Base-by-base conservation (phyloP, 1,140 invertebrate genomes). In the Ceratina calcarata region DNA sequence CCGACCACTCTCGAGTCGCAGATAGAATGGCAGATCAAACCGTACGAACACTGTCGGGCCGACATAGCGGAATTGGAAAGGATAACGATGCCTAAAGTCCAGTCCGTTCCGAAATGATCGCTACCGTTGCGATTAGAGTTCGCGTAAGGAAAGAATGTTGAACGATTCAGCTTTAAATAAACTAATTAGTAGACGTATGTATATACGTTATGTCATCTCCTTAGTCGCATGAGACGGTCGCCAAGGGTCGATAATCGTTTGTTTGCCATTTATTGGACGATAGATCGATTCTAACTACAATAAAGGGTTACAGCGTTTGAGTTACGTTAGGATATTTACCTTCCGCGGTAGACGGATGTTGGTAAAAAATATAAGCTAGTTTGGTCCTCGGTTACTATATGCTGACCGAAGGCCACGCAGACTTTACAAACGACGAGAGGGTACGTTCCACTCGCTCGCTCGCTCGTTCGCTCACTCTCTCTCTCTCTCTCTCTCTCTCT, bases 1-100 rank as follows among this genome's bases (percentile, higher is more conserved):
- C 93, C 97, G 57, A 97, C 95, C 0, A 81, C 93, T 1, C 94
- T 98, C 92, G 97, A 98, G 91, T 94, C 96, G 65, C 95, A 96
- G 91, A 95, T 96, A 15, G 94, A 95, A 7, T 98, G 96, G 95
- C 96, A 97, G 89, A 86, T 98, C 62, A 94, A 93, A 78, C 95
- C 95, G 10, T 95, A 92, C 87, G 0, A 37, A 3, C 7, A 8
- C 0, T 0, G 0, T 0, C 18, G 12, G 1, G 3, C 32, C 10
- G 0, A 10, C 88, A 69, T 97, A n/a, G 95, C 95, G 73, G 97
- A 98, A 83, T 97, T 96, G 13, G 13, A 71, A 22, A 0, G 0
- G 91, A 92, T 94, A 37, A 92, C 93, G 45, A 58, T 65, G 24
- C n/a, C 80, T 24, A 77, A 83, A 49, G 73, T 78, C 18, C 20